Evolutionary conservation across 2,797 vertebrate genomes (phyloP), one percentile per base, ranked within the genome.

Genomic region (Characodon lateralis): DNA sequence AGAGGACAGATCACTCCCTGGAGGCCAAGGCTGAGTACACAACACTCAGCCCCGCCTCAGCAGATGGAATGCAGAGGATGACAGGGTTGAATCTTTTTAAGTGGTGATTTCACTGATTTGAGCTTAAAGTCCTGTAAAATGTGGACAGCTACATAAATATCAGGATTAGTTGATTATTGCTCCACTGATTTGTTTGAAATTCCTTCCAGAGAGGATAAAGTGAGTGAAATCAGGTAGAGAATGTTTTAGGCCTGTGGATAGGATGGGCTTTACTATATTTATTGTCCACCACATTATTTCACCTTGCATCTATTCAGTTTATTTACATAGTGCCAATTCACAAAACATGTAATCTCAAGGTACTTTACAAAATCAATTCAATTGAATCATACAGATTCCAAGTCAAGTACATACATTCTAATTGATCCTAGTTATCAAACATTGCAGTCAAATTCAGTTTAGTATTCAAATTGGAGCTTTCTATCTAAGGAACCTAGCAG

Each of bases 1-100:
- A 59, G 77, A 85, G 75, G 83, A 86, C 71, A 43, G 79, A 83
- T 89, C 71, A 73, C 78, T 86, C 87, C 83, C 82, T 39, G 0
- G 63, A 77, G 83, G 72, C 78, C 43, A n/a, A 0, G 7, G 76
- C 79, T 68, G 58, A 87, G 76, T 51, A 48, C 82, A 80, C 72
- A 78, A 8, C 76, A n/a, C 63, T 59, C 82, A 56, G 77, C 80
- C 77, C 79, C 56, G 55, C 77, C 84, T 77, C 70, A 26, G 78
- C 51, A 73, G 78, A 78, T 1, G 0, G 2, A 35, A 78, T 72
- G 78, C 84, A 83, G 61, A 82, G 14, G 73, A 83, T 80, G 81
- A 84, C 77, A 35, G 43, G 70, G 55, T 80, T 72, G n/a, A 72
- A 66, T 68, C 66, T 79, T 82, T 78, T 75, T 58, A 71, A 79